phyloP scores from a whole-genome alignment of 2,888 invertebrate genomes.

The Gymnocheta viridis region DNA sequence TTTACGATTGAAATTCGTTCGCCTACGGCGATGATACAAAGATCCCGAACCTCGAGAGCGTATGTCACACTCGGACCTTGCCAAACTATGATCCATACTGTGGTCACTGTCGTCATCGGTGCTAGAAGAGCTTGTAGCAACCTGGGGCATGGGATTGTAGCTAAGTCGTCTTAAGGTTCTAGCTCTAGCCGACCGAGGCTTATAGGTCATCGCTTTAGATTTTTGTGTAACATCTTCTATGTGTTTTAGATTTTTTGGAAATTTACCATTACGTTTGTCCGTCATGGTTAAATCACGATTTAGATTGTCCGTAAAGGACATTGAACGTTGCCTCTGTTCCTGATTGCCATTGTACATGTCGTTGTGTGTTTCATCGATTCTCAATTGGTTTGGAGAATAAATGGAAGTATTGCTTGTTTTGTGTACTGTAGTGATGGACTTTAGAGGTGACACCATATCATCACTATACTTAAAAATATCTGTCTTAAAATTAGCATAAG shows the following conservation, averaged over 20 bases:
- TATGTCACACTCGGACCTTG: constrained; percentile 84
- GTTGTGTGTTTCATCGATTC: constrained; percentile 52
- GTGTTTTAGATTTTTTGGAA: constrained; percentile 21
- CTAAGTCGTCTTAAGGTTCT: constrained; percentile 83
- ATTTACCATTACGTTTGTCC: constrained; percentile 66
- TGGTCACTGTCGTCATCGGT: constrained; percentile 82
- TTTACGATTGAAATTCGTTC: constrained; percentile 79
- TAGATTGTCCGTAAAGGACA: constrained; percentile 83
- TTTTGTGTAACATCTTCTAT: constrained; percentile 39
- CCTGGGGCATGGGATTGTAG: constrained; percentile 84
- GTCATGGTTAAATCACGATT: constrained; percentile 76
- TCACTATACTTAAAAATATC: constrained; percentile 70
- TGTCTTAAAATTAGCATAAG: constrained; percentile 73
- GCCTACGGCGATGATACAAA: constrained; percentile 75
- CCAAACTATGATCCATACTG: constrained; percentile 80
- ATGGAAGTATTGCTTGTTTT: constrained; percentile 78
- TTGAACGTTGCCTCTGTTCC: constrained; percentile 81
- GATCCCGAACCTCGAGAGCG: constrained; percentile 78
- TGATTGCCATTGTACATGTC: constrained; percentile 70
- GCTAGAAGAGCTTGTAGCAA: constrained; percentile 84
- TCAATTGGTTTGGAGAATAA: constrained; percentile 72
- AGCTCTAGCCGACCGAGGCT: constrained; percentile 83
- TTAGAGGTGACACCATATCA: constrained; percentile 76
- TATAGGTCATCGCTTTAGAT: constrained; percentile 74
- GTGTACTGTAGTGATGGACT: constrained; percentile 75